A percentile compares a stretch with the other conserved stretches of the same genome.
These are phyloP conservation scores for Drosophila albomicans DNA, from an alignment of 1,140 invertebrate species.

Conservation along the genomic window DNA sequence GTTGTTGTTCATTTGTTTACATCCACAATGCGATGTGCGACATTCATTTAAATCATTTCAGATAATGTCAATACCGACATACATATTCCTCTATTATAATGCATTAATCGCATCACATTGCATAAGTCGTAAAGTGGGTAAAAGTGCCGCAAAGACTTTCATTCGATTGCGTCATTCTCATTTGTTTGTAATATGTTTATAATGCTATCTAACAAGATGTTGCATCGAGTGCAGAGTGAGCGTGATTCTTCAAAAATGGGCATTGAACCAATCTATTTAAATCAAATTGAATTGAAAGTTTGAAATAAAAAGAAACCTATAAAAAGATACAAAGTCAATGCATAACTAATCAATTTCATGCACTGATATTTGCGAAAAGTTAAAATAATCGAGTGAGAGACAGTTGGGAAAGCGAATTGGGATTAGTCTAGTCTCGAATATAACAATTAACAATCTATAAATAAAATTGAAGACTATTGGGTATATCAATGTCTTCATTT, in stretches of 20 bases:
- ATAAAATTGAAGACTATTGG: too few relatives aligned
- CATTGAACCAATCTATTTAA: constrained; percentile 10
- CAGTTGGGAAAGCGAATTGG: not conserved
- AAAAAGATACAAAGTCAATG: constrained; percentile 5
- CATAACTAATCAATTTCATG: constrained; percentile 26
- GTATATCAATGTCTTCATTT: too few relatives aligned
- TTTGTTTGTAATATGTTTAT: not conserved
- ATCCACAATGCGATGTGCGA: constrained; percentile 42
- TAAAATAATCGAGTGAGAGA: not conserved
- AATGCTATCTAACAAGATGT: constrained; percentile 5
- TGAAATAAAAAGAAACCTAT: constrained; percentile 7
- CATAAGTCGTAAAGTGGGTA: constrained; percentile 43
- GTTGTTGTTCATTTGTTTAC: constrained; percentile 53
- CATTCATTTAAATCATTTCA: constrained; percentile 65
- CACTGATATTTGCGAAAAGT: constrained; percentile 14
- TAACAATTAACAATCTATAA: too few relatives aligned
- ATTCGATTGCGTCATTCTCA: constrained; percentile 48
- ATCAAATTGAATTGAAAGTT: constrained; percentile 14
- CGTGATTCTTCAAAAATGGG: constrained; percentile 22
- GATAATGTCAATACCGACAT: constrained; percentile 49
- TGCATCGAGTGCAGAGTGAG: constrained; percentile 1
- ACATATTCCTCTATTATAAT: constrained; percentile 53
- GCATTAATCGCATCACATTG: constrained; percentile 64
- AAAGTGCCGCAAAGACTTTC: constrained; percentile 76
- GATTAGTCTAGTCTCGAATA: too few relatives aligned